Evolutionary conservation across 2,113 vertebrate genomes (phyloP).

Genomic region (Tursiops truncatus): DNA sequence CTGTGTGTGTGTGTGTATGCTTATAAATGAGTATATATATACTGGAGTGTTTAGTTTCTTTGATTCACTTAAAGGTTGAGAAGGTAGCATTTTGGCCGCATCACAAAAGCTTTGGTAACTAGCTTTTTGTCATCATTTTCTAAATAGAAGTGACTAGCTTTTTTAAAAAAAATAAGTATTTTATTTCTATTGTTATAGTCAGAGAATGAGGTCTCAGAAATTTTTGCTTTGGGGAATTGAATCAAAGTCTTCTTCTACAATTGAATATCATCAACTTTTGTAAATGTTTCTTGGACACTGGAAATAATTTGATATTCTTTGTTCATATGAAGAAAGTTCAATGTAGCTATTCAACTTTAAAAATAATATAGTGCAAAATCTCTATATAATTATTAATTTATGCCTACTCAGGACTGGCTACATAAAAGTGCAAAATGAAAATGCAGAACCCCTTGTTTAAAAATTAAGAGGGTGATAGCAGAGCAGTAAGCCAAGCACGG

Average conservation of each 20-base stretch:
- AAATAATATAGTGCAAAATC: conserved; percentile 15
- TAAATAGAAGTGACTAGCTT: background rate
- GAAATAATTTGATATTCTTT: background rate
- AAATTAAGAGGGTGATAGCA: background rate
- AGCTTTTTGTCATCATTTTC: background rate
- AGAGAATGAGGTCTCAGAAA: background rate
- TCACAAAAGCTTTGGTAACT: background rate
- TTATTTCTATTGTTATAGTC: background rate
- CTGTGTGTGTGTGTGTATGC: background rate
- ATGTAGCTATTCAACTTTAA: background rate
- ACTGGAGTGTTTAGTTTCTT: background rate
- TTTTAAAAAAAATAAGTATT: background rate
- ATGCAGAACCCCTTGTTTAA: background rate
- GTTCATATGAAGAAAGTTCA: background rate
- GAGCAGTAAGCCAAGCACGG: background rate
- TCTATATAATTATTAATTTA: conserved; percentile 15
- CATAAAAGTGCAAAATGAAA: background rate
- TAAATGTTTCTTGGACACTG: conserved; percentile 13
- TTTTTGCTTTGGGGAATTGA: conserved; percentile 18
- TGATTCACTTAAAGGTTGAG: background rate
- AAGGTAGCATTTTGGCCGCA: background rate
- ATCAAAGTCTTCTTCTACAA: background rate
- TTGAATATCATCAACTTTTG: background rate
- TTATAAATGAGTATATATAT: background rate
- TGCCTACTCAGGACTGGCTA: background rate